phyloP scores from a whole-genome alignment of 2,888 invertebrate species.

The Ptychoptera albimana region DNA sequence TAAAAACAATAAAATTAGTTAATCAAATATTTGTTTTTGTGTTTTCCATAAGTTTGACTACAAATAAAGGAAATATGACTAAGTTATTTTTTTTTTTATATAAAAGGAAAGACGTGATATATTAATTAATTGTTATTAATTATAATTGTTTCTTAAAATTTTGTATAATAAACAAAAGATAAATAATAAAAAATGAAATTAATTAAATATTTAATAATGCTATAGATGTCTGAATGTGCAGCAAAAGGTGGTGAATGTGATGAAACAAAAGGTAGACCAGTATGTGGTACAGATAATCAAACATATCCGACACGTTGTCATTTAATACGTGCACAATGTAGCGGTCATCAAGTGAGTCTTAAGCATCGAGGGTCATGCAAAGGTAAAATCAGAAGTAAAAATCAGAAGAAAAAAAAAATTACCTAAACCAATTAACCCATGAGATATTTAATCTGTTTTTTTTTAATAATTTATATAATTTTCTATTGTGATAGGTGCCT shows the following conservation, averaged over 20 bases:
- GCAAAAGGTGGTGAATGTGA: constrained; percentile 30
- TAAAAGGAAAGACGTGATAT: no score
- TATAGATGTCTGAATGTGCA: constrained; percentile 27
- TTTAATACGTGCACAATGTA: constrained; percentile 59
- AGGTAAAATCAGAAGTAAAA: constrained; percentile 32
- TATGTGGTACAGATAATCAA: constrained; percentile 46
- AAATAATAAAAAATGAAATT: no score
- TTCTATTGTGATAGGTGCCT: constrained; percentile 27
- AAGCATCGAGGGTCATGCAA: constrained; percentile 59
- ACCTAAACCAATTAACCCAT: not conserved
- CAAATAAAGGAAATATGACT: no score
- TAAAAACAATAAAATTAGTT: no score
- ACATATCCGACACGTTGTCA: constrained; percentile 72
- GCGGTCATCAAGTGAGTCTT: constrained; percentile 51
- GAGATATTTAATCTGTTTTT: not conserved
- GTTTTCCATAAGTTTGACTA: no score
- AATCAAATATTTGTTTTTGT: no score
- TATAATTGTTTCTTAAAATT: no score
- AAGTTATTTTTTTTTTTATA: no score
- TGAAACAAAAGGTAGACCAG: constrained; percentile 27
- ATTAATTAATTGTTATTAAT: no score
- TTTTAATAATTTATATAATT: not conserved
- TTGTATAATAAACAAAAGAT: no score
- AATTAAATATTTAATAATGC: not conserved
- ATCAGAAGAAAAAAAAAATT: not conserved